phyloP scores from a whole-genome alignment of 2,113 vertebrate genomes.

The Hystrix cristata region DNA sequence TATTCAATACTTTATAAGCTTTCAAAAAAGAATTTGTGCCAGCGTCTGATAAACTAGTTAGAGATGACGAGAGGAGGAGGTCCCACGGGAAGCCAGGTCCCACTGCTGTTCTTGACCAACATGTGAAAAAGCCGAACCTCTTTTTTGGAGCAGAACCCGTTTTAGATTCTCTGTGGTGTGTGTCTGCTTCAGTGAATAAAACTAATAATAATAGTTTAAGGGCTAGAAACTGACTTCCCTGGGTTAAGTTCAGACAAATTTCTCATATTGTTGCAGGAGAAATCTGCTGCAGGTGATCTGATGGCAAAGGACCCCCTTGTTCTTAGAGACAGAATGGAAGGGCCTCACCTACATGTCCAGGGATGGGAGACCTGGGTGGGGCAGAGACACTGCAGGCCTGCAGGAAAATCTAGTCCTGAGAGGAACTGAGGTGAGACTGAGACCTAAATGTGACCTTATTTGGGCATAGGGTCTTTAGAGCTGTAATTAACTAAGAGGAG shows the following conservation, averaged over 20 bases:
- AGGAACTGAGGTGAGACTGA: not conserved
- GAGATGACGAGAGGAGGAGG: not conserved
- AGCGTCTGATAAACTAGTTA: not conserved
- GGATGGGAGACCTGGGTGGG: not conserved
- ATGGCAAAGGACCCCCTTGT: not conserved
- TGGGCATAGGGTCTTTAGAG: not conserved
- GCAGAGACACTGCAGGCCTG: not conserved
- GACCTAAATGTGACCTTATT: not conserved
- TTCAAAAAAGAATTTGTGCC: not conserved
- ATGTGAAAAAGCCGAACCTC: not conserved
- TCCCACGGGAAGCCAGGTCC: not conserved
- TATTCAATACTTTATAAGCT: not conserved
- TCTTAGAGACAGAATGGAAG: not conserved
- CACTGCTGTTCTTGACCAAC: not conserved
- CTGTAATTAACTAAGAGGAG: not conserved
- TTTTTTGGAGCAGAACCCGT: not conserved
- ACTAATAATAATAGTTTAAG: not conserved
- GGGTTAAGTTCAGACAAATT: not conserved
- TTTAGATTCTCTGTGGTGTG: slow-evolving; percentile 33
- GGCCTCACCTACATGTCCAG: not conserved
- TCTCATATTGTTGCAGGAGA: not conserved
- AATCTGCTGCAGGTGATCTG: not conserved
- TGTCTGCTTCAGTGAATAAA: not conserved
- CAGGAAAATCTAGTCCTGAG: not conserved
- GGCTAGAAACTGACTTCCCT: not conserved